Evolutionary conservation across 2,113 vertebrate genomes (phyloP), one percentile per base, ranked within the genome.

Genomic region (Corydoras sp.): DNA sequence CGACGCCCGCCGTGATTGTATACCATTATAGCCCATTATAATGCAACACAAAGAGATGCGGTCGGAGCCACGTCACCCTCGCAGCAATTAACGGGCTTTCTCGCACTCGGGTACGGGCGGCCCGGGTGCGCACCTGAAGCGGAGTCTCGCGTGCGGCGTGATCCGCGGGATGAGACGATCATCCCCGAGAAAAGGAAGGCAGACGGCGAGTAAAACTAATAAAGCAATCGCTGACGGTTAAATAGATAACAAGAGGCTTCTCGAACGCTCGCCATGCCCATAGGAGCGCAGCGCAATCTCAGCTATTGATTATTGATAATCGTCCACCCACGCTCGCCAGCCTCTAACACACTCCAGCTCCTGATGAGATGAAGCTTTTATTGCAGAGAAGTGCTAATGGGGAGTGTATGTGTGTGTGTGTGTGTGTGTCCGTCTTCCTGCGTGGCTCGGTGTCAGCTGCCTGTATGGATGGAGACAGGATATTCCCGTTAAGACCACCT

Each of bases 291-390:
- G 12, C 32, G 48, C 56, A 60, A 83, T 83, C 78, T 81, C 69
- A 54, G 61, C 2, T 62, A 89, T 85, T 75, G 86, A 86, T 86
- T 86, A 84, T 82, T 86, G 79, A 83, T 83, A 81, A 84, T 85
- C 74, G 35, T 73, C 29, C 71, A 74, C 79, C 64, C 64, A 62
- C 62, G 32, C 55, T 72, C 74, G 62, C 29, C 18, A 59, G 53
- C 75, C 65, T 14, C 13, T 10, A 30, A 59, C 67, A 53, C 58
- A 67, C 48, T 71, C 10, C 9, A 29, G 68, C 18, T 15, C 56
- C 56, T 62, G 69, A 29, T 77, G 69, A 32, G 82, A 43, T 43
- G 35, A 43, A 73, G 68, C 67, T 77, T 78, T 58, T 62, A 59
- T 73, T 71, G 56, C 50, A 68, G 32, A 30, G 66, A 15, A 51